Percentiles rank a stretch among this genome's conserved stretches.
Evolutionary conservation across 37 sponge, comb jelly and placozoan genomes (phyloP).

Genomic region (Tethya wilhelma): DNA sequence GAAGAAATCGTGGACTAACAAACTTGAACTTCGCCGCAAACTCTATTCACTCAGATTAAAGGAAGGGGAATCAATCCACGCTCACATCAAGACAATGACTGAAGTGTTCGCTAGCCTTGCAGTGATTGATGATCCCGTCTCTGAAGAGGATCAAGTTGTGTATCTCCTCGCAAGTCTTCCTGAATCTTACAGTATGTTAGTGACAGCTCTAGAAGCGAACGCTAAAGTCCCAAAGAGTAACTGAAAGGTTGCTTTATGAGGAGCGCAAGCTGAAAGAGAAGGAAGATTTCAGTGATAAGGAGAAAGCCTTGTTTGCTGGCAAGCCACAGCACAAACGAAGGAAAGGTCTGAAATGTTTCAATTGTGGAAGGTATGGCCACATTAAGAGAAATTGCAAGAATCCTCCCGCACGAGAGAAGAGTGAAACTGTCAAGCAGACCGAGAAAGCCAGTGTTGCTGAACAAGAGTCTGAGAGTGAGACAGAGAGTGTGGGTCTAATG

Average conservation of each 20-base stretch:
- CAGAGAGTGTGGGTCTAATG: slow-evolving; percentile 23
- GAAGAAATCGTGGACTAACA: slow-evolving; percentile 65
- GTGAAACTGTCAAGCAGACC: no score
- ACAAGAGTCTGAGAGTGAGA: no score
- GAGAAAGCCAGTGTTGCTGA: no score
- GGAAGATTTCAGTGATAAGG: no score
- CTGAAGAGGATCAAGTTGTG: no score
- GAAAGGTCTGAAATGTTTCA: slow-evolving; percentile 32
- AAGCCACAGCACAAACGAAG: no score
- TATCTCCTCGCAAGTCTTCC: slow-evolving; percentile 54
- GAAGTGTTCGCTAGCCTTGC: slow-evolving; percentile 51
- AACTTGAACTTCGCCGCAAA: slow-evolving; percentile 31
- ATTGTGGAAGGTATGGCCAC: slow-evolving; percentile 38
- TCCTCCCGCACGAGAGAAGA: no score
- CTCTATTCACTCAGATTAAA: slow-evolving; percentile 49
- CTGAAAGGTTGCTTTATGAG: slow-evolving; percentile 46
- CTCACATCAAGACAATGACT: slow-evolving; percentile 34
- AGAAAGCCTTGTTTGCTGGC: no score
- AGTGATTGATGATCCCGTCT: slow-evolving; percentile 37
- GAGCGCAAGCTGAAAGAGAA: slow-evolving; percentile 52
- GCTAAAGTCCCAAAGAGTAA: slow-evolving; percentile 60
- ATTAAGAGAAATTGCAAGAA: slow-evolving; percentile 12
- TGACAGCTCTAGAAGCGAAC: slow-evolving; percentile 58
- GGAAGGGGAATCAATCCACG: slow-evolving; percentile 53
- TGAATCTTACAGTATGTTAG: slow-evolving; percentile 50